A percentile compares a stretch with the other conserved stretches of the same genome.
Evolutionary conservation across 2,888 invertebrate species (phyloP).

Genomic region (Sphinx pinastri): DNA sequence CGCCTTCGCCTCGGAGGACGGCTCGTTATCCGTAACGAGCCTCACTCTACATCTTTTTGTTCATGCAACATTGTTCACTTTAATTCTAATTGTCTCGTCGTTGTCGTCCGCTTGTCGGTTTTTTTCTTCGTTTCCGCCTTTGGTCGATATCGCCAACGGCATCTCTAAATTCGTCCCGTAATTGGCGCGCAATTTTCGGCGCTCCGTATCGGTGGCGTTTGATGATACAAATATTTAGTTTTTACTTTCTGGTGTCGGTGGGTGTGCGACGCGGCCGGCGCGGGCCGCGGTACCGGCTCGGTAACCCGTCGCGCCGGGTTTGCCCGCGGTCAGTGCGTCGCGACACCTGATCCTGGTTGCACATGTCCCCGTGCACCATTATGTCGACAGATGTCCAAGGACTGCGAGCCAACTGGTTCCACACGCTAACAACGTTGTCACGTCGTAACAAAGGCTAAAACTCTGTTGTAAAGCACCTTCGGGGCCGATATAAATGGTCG

Average conservation of each 20-base stretch:
- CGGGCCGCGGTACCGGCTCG: slow-evolving; percentile 10
- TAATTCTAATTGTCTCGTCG: slow-evolving; percentile 53
- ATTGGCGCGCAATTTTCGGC: slow-evolving; percentile 43
- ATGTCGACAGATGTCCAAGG: slow-evolving; percentile 67
- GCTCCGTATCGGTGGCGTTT: slow-evolving; percentile 46
- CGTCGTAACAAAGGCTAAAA: slow-evolving; percentile 22
- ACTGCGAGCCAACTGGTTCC: slow-evolving; percentile 50
- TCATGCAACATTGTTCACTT: slow-evolving; percentile 56
- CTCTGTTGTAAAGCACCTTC: slow-evolving; percentile 35
- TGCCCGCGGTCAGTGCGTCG: slow-evolving; percentile 76
- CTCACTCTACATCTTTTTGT: slow-evolving; percentile 55
- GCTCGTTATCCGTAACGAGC: slow-evolving; percentile 61
- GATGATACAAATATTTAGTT: slow-evolving; percentile 51
- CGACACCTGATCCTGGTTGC: slow-evolving; percentile 78
- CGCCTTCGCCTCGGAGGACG: slow-evolving; percentile 55
- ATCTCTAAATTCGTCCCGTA: slow-evolving; percentile 41
- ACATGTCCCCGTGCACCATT: slow-evolving; percentile 60
- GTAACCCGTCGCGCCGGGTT: slow-evolving; percentile 69
- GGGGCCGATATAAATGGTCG: slow-evolving; percentile 53
- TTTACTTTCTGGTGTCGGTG: slow-evolving; percentile 61
- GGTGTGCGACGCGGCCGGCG: slow-evolving; percentile 46
- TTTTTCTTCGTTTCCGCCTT: slow-evolving; percentile 36
- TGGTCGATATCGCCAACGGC: slow-evolving; percentile 37
- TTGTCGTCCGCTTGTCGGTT: slow-evolving; percentile 36
- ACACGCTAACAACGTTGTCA: slow-evolving; percentile 30